phyloP scores from a whole-genome alignment of 2,113 vertebrate species.

The Rhinoderma darwinii region DNA sequence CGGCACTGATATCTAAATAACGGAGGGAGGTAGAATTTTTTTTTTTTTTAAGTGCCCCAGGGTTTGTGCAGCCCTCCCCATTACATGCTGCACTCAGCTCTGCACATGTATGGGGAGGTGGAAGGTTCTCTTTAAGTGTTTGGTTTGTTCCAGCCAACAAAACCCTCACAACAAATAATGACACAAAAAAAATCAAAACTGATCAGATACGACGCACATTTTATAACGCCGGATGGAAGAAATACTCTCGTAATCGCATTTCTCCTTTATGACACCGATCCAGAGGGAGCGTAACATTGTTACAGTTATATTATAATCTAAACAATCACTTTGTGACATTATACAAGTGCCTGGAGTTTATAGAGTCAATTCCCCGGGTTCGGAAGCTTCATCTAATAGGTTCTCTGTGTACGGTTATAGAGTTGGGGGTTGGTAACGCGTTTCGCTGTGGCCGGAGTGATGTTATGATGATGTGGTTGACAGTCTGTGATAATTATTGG shows the following conservation, averaged over 20 bases:
- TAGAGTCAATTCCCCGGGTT: constrained; percentile 21
- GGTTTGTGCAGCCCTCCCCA: too few relatives aligned
- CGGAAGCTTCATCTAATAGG: not conserved
- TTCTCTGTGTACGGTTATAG: not conserved
- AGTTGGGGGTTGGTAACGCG: too few relatives aligned
- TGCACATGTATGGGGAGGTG: too few relatives aligned
- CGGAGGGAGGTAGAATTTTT: too few relatives aligned
- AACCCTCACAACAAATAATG: not conserved
- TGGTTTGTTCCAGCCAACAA: too few relatives aligned
- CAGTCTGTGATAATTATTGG: constrained; percentile 55
- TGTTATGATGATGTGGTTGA: constrained; percentile 21
- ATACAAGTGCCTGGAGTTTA: constrained; percentile 25
- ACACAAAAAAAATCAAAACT: too few relatives aligned
- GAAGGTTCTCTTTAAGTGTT: too few relatives aligned
- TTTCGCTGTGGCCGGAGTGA: not conserved
- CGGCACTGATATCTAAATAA: too few relatives aligned
- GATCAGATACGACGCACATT: too few relatives aligned
- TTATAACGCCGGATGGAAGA: too few relatives aligned
- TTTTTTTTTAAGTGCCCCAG: too few relatives aligned
- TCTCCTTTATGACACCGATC: not conserved
- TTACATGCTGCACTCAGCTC: too few relatives aligned
- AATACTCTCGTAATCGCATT: not conserved
- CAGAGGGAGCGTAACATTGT: not conserved
- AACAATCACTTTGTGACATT: constrained; percentile 40
- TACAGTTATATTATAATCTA: constrained; percentile 22